Conservation (phyloP, 2,797 vertebrate genomes). For the Mycteria americana region DNA sequence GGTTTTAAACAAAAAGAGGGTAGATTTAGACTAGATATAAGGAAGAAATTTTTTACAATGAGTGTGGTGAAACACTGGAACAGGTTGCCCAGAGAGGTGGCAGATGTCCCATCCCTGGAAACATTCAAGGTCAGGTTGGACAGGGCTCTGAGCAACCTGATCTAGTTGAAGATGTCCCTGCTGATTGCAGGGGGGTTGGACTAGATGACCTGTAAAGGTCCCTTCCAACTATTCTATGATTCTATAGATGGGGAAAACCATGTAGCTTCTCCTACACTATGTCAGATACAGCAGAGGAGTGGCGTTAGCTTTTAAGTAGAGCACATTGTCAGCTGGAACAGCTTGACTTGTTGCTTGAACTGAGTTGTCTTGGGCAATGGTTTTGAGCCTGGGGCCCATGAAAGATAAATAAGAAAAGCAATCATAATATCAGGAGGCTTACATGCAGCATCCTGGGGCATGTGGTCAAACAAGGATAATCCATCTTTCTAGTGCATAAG, state of each 20-base stretch:
- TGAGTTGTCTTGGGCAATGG: not conserved
- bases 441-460: not conserved
- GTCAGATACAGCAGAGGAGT: not conserved
- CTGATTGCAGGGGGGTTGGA: accelerated
- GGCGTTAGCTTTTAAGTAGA: not conserved
- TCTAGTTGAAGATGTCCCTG: not conserved
- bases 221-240: not conserved
- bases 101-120: not conserved
- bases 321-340: not conserved
- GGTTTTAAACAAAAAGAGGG: not conserved
- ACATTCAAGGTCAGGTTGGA: not conserved
- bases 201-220: not conserved
- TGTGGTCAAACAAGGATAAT: not conserved
- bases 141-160: not conserved
- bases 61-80: not conserved
- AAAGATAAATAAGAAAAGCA: not conserved
- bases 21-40: not conserved
- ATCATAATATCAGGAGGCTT: not conserved
- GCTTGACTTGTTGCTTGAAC: not conserved
- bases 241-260: not conserved
- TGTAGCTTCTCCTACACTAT: no score
- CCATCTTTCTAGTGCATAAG: not conserved
- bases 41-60: accelerated
- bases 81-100: not conserved
- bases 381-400: not conserved